A percentile compares a stretch with the other conserved stretches of the same genome.
Evolutionary conservation across 2,888 invertebrate genomes (phyloP).

Genomic region (Dryococelus australis): DNA sequence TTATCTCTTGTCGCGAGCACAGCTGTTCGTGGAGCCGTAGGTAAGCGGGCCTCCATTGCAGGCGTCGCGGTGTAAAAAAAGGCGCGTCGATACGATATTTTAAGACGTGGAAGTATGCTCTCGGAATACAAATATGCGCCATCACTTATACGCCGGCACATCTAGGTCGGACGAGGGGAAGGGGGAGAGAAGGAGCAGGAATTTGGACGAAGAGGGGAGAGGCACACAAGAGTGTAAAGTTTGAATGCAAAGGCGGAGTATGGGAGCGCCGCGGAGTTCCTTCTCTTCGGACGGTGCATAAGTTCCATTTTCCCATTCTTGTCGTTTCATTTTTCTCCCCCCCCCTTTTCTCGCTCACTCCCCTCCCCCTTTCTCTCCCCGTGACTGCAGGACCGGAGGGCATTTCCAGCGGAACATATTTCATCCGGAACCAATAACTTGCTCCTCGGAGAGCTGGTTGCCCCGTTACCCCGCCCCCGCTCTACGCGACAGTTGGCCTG

Average conservation of each 20-base stretch:
- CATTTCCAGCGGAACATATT: conserved; percentile 3
- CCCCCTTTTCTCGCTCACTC: too few species aligned
- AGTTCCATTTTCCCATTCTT: conserved; percentile 29
- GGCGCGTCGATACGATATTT: not conserved
- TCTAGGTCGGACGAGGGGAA: not conserved
- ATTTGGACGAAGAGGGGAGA: not conserved
- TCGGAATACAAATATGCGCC: conserved; percentile 1
- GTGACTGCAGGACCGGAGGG: too few species aligned
- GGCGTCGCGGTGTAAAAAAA: not conserved
- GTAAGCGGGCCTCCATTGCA: too few species aligned
- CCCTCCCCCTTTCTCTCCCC: conserved; percentile 17
- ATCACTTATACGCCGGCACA: not conserved
- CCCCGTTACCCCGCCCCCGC: not conserved
- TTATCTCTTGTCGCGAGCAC: too few species aligned
- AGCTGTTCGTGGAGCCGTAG: too few species aligned
- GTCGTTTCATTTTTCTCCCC: conserved; percentile 17
- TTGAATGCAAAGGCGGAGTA: not conserved
- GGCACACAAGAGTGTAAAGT: not conserved
- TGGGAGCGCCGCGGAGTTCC: not conserved
- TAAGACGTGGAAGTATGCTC: not conserved
- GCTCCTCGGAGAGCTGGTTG: not conserved
- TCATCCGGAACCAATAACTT: conserved; percentile 16
- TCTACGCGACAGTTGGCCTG: not conserved
- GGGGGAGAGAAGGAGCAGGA: not conserved
- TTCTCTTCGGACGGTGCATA: conserved; percentile 24